Evolutionary conservation across 2,888 invertebrate genomes (phyloP).

Genomic region (Falcaria lacertinaria): DNA sequence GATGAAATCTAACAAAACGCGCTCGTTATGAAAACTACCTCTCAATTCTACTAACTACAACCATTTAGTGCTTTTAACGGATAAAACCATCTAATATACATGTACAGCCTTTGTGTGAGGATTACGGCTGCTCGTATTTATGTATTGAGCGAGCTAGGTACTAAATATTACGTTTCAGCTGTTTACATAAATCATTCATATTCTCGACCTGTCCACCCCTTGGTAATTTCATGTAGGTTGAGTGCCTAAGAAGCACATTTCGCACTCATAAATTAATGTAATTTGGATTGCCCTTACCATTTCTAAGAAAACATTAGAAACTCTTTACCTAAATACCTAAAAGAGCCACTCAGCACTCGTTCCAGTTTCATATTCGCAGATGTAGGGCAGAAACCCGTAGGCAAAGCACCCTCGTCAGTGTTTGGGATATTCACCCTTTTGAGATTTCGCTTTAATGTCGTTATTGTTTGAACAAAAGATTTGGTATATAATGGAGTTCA

Average conservation of each 20-base stretch:
- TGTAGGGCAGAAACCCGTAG: constrained; percentile 1
- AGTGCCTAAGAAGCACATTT: no score
- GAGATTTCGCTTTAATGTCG: neutral
- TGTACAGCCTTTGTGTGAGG: no score
- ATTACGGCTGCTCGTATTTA: no score
- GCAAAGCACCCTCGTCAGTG: neutral
- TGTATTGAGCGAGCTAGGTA: no score
- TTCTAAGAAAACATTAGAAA: neutral
- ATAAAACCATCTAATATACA: no score
- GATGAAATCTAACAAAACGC: no score
- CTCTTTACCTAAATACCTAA: constrained; percentile 1
- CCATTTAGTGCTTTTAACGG: no score
- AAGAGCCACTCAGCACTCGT: constrained; percentile 3
- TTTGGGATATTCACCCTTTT: constrained; percentile 1
- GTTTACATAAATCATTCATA: constrained; percentile 36
- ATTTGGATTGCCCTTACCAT: neutral
- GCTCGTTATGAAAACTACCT: no score
- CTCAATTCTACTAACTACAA: no score
- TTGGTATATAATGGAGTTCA: neutral
- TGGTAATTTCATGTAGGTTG: no score
- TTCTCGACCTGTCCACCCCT: constrained; percentile 3
- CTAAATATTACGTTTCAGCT: no score
- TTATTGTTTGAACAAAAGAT: neutral
- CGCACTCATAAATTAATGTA: neutral
- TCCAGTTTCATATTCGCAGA: constrained; percentile 1